Evolutionary conservation across 1,140 invertebrate species (phyloP).

Genomic region (Trichonephila clavipes): DNA sequence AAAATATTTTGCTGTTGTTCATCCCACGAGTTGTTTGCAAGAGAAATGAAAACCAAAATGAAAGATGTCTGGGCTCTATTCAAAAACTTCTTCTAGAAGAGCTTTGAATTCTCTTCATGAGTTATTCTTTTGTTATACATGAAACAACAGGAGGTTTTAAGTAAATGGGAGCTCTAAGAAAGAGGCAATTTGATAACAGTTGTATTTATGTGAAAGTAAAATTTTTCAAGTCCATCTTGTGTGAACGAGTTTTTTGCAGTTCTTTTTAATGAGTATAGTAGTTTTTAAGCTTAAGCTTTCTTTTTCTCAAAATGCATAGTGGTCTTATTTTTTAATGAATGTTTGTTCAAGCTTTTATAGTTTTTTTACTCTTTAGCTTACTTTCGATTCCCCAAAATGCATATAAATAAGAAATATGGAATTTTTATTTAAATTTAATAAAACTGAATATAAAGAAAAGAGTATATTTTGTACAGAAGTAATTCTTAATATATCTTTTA

Average conservation of each 20-base stretch:
- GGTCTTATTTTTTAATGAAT: neutral
- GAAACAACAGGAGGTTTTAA: neutral
- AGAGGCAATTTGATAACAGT: neutral
- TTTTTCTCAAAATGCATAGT: neutral
- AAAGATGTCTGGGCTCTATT: neutral
- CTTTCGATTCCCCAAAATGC: too few relatives aligned
- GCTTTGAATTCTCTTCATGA: neutral
- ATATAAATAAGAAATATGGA: too few relatives aligned
- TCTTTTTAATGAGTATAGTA: neutral
- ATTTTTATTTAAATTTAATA: too few relatives aligned
- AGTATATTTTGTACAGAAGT: too few relatives aligned
- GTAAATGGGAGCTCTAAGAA: neutral
- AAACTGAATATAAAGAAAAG: too few relatives aligned
- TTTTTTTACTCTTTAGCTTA: too few relatives aligned
- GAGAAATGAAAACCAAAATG: neutral
- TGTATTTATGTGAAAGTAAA: neutral
- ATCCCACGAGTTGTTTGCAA: neutral
- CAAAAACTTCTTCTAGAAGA: neutral
- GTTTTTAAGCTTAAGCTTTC: neutral
- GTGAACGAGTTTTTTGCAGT: neutral
- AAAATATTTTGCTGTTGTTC: neutral
- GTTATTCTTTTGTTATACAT: neutral
- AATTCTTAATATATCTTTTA: too few relatives aligned
- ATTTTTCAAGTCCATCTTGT: neutral
- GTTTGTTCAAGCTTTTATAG: too few relatives aligned